Percentiles rank a stretch among this genome's conserved stretches.
Conservation (phyloP, 2,888 invertebrate species). For the Heteromyza rotundicornis region DNA sequence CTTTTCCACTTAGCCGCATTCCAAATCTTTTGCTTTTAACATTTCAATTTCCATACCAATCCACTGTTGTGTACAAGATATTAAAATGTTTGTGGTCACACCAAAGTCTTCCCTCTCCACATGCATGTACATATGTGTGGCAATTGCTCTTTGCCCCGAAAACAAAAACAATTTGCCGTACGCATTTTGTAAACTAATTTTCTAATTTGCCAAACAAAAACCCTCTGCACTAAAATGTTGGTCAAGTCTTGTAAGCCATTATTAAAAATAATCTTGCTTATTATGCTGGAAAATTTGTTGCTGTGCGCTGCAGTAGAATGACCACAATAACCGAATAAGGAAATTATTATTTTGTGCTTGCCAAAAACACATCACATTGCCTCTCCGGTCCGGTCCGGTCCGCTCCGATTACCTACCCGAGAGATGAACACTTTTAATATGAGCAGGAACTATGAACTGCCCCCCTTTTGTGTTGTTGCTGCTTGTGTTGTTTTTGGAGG, state of each 20-base stretch:
- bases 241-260: not conserved
- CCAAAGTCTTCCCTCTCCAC: not conserved
- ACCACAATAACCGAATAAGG: slow-evolving; percentile 10
- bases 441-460: no score
- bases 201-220: not conserved
- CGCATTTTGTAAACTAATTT: not conserved
- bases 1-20: no score
- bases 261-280: slow-evolving; percentile 9
- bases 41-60: no score
- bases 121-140: not conserved
- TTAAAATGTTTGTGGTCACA: not conserved
- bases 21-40: no score
- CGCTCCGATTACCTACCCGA: no score
- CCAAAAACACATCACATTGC: no score
- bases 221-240: not conserved
- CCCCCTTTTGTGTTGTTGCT: no score
- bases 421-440: not conserved
- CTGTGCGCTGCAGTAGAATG: slow-evolving; percentile 11
- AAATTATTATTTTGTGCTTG: no score
- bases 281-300: slow-evolving; percentile 8
- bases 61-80: no score
- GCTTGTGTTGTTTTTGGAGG: no score
- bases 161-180: no score
- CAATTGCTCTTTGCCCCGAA: not conserved
- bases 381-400: no score